Evolutionary conservation across 2,888 invertebrate genomes (phyloP), one percentile per base, ranked within the genome.

Genomic region (Apamea epomidion): DNA sequence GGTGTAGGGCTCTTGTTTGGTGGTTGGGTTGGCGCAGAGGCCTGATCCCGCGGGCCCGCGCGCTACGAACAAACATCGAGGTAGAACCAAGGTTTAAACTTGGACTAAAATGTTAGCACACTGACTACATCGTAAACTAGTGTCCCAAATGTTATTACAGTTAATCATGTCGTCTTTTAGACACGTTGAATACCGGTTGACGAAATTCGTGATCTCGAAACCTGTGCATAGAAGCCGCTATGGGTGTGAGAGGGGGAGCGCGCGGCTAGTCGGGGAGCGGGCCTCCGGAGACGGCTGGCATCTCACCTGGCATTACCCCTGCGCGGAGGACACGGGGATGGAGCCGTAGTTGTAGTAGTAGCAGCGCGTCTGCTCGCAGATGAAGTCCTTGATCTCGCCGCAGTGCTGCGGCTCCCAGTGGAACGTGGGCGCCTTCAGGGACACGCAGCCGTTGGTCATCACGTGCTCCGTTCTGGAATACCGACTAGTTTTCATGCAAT

Each of bases 261-360:
- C 96, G 96, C 95, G 95, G 95, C 94, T 93, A 92, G 92, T 93
- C 95, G 95, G 97, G 97, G 96, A 95, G 94, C 94, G 94, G 96
- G 94, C 95, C 95, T 96, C 96, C 95, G 96, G 97, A 96, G 96
- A 95, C 96, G 94, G 97, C 96, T 97, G 97, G 97, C 97, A 97
- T 97, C 98, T 98, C 98, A 98, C 98, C 98, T 98, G 97, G 95
- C 96, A 98, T 98, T 98, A 98, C 98, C 98, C 98, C 98, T 98
- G 98, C 98, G 98, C 98, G 92, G 98, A 98, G 95, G 98, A 98
- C 94, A 98, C 98, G 95, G 98, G 98, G 97, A 98, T 98, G 95
- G 98, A 98, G 95, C 98, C 98, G 96, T 98, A 99, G 97, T 98
- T 98, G 97, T 98, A 98, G 97, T 98, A 98, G 96, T 98, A 98